Base-by-base conservation (phyloP, 2,113 vertebrate species). In the Ameiurus melas region DNA sequence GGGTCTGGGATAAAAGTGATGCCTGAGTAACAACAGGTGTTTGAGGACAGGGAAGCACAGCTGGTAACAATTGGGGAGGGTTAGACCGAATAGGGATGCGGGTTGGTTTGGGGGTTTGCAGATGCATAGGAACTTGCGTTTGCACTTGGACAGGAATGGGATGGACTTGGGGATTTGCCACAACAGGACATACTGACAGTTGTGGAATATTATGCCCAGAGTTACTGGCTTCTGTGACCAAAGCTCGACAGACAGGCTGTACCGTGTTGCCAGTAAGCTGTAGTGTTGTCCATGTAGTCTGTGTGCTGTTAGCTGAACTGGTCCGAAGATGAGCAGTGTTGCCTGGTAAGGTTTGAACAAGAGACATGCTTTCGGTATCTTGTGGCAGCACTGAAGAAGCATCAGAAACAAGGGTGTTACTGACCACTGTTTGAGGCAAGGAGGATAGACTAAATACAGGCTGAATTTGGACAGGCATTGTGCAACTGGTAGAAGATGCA, bases 231-330 rank as follows among this genome's bases (percentile, higher is more conserved):
- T 91, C 84, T 19, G 90, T 78, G 39, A 96, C 92, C 0, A 97
- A 90, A 0, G 94, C 94, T 91, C 98, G 98, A 92, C 96, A 98
- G 83, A 99, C 94, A 2, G 98, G 98, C 91, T 98, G 98, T 70
- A 99, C 96, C 0, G 97, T 99, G 92, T 98, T 99, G 82, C 97
- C 97, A 0, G 97, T 95, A 90, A 99, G 94, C 86, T 99, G 98
- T 92, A 99, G 92, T 17, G 98, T 99, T 22, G 98, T 98, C 98
- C 98, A 99, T 0, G 98, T 99, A 17, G 98, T 99, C 94, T 98
- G 98, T 1, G 98, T 99, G 93, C 97, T 98, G 81, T 96, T 95
- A 51, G 95, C 91, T 25, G 95, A 90, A 64, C 93, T 94, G 13
- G 93, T 91, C 80, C 92, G 91, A 2, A 94, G 93, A 77, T 94